Base-by-base conservation (phyloP, 2,113 vertebrate genomes). In the Coreoperca whiteheadi region DNA sequence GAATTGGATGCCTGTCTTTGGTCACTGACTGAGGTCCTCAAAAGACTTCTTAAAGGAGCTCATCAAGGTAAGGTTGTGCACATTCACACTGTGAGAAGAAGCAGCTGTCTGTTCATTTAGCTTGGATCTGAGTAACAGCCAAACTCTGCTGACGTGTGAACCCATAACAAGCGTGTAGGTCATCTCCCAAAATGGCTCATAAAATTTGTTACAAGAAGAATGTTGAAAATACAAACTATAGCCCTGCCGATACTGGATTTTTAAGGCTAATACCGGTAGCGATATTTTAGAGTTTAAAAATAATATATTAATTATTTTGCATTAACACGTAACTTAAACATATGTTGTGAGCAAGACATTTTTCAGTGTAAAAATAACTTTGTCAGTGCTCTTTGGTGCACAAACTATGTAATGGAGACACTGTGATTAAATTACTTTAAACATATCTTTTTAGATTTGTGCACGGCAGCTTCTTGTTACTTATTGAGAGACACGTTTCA, bases 21-120 rank as follows among this genome's bases (percentile, higher is more conserved):
- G 92, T 95, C 94, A 0, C 83, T 98, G 57, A 95, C 94, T 0
- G 54, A 80, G 6, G 21, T 96, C 28, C 80, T 96, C 8, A 96
- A 95, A 88, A 93, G 84, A 80, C 56, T 96, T n/a, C 78, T 96
- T 48, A 96, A 90, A 89, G 94, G 94, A 56, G 48, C 88, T 68
- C 59, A 21, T 82, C 50, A 9, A 3, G 60, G 91, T 76, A 85
- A 91, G 87, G 8, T 41, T 71, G 23, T 25, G 25, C 39, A 8
- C 73, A 37, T 46, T 61, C 1, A 53, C 37, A 37, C 14, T 73
- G 6, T 80, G 8, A 48, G 21, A 12, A 43, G 34, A 32, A 30
- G 43, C 65, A 30, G 43, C 65, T 60, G 25, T 60, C 7, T 37
- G 6, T 53, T 70, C 18, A 59, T 51, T 43, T 46, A 61, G 6